phyloP scores from a whole-genome alignment of 2,888 invertebrate species.

The Caenorhabditis doughertyi region DNA sequence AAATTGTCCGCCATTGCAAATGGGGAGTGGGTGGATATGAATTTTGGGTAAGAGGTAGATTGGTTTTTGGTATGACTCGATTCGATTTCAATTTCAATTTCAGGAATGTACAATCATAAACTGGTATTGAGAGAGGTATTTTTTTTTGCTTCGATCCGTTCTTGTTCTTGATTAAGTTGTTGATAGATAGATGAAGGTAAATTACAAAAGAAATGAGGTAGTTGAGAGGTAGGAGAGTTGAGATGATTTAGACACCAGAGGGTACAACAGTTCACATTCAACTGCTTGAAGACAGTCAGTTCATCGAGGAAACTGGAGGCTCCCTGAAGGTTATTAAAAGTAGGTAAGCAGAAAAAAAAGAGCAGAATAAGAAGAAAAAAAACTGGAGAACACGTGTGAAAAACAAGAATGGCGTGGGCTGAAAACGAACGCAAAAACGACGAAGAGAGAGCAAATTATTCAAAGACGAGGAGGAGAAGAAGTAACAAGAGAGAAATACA shows the following conservation, averaged over 20 bases:
- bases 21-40: conserved; percentile 25
- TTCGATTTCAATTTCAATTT: conserved; percentile 52
- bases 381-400: conserved; percentile 10
- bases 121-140: conserved; percentile 6
- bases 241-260: conserved; percentile 41
- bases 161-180: conserved; percentile 47
- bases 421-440: conserved; percentile 32
- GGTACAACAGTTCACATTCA: conserved; percentile 61
- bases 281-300: conserved; percentile 42
- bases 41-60: conserved; percentile 14
- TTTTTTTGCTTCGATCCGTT: conserved; percentile 48
- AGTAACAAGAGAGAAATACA: conserved; percentile 19
- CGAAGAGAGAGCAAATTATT: conserved; percentile 46
- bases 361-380: conserved; percentile 8
- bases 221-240: conserved; percentile 28
- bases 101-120: conserved; percentile 59
- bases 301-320: conserved; percentile 58
- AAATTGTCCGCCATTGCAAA: conserved; percentile 70
- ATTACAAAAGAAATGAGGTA: conserved; percentile 57
- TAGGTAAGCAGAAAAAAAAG: background rate
- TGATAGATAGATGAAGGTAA: conserved; percentile 16
- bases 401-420: conserved; percentile 49
- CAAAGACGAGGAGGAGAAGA: conserved; percentile 27
- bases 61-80: conserved; percentile 34
- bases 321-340: conserved; percentile 42